Percentiles rank a stretch among this genome's conserved stretches.
Conservation (phyloP, 2,888 invertebrate species). For the Trissolcus brochymenae region DNA sequence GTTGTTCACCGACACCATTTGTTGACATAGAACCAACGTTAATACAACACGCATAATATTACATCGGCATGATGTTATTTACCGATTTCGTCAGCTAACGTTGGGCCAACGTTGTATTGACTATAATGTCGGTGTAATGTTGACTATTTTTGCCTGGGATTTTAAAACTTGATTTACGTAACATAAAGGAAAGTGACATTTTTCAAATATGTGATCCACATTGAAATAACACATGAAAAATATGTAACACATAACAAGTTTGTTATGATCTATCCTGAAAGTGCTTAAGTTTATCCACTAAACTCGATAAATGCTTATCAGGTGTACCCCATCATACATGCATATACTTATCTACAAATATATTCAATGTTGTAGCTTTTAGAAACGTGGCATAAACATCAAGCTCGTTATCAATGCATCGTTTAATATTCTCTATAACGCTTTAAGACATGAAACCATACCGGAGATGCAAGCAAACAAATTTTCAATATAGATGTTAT, state of each 20-base stretch:
- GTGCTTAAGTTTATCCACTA: slow-evolving; percentile 59
- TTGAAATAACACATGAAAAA: slow-evolving; percentile 25
- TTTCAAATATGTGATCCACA: slow-evolving; percentile 23
- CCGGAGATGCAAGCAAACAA: slow-evolving; percentile 15
- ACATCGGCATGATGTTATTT: too few species aligned
- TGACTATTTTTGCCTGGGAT: too few species aligned
- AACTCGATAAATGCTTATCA: slow-evolving; percentile 59
- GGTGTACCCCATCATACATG: slow-evolving; percentile 51
- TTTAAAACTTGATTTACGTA: slow-evolving; percentile 12
- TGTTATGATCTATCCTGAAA: slow-evolving; percentile 61
- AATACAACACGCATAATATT: too few species aligned
- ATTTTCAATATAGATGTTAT: slow-evolving; percentile 43
- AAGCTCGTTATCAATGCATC: slow-evolving; percentile 44
- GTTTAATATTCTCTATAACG: slow-evolving; percentile 47
- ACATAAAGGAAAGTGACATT: slow-evolving; percentile 21
- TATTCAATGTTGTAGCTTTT: slow-evolving; percentile 48
- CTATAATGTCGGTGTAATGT: too few species aligned
- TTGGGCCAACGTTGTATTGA: too few species aligned
- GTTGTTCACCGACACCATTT: too few species aligned
- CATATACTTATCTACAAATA: slow-evolving; percentile 51
- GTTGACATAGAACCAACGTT: too few species aligned
- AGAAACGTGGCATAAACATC: slow-evolving; percentile 41
- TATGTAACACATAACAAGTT: slow-evolving; percentile 54
- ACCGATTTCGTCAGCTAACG: too few species aligned
- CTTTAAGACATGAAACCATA: slow-evolving; percentile 24